Percentiles rank a stretch among this genome's conserved stretches.
Evolutionary conservation across 1,140 invertebrate species (phyloP).

Genomic region (Ceratina japonica): DNA sequence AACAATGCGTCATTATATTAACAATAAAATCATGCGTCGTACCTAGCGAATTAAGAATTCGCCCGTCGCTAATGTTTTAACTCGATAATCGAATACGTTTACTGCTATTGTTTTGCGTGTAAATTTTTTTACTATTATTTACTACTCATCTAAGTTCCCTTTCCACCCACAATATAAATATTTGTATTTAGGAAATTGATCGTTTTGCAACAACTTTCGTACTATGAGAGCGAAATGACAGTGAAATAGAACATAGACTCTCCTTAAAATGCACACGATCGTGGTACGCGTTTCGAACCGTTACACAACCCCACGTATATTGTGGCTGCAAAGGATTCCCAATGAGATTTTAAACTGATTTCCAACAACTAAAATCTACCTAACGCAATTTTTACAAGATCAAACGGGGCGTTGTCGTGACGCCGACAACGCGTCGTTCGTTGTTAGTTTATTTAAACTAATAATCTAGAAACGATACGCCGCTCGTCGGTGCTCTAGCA

Average conservation of each 20-base stretch:
- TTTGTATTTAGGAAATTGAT: not conserved
- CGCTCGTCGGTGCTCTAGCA: constrained; percentile 54
- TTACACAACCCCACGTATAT: constrained; percentile 55
- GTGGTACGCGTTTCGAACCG: constrained; percentile 39
- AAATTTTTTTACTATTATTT: constrained; percentile 62
- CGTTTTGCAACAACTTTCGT: constrained; percentile 12
- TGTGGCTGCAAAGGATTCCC: constrained; percentile 64
- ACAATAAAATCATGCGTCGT: constrained; percentile 46
- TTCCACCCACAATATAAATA: constrained; percentile 64
- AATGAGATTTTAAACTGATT: constrained; percentile 52
- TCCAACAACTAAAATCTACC: constrained; percentile 30
- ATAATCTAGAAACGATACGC: constrained; percentile 53
- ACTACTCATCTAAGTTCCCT: constrained; percentile 51
- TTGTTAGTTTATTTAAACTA: constrained; percentile 54
- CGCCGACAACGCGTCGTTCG: constrained; percentile 46
- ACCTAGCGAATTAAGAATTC: constrained; percentile 53
- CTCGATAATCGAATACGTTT: constrained; percentile 55
- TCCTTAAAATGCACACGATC: constrained; percentile 17
- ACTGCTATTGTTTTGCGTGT: constrained; percentile 55
- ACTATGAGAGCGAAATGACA: constrained; percentile 24
- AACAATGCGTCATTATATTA: constrained; percentile 46
- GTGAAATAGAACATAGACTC: constrained; percentile 49
- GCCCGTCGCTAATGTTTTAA: constrained; percentile 51
- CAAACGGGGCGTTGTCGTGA: constrained; percentile 52
- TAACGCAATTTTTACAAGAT: constrained; percentile 50